phyloP scores from a whole-genome alignment of 2,113 vertebrate genomes.

The Pontoporia blainvillei region DNA sequence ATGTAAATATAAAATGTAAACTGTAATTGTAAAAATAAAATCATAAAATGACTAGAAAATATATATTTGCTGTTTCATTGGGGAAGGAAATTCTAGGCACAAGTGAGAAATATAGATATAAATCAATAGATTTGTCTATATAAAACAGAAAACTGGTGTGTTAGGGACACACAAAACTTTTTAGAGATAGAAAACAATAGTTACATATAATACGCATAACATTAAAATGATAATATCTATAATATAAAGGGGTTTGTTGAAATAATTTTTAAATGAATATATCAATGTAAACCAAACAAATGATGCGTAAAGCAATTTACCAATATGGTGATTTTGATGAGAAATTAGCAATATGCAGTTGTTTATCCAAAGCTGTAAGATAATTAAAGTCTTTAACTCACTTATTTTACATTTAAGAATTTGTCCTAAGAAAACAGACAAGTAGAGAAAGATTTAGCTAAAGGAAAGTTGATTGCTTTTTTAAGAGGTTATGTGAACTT shows the following conservation, averaged over 20 bases:
- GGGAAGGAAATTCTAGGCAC: not conserved
- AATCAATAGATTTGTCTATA: not conserved
- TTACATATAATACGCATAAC: not conserved
- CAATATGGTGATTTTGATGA: not conserved
- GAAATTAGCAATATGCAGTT: not conserved
- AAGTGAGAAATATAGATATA: not conserved
- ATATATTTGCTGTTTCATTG: not conserved
- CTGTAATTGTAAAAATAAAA: not conserved
- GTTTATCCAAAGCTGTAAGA: not conserved
- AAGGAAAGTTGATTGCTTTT: not conserved
- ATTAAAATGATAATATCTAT: not conserved
- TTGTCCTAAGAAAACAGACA: not conserved
- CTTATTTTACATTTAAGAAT: not conserved
- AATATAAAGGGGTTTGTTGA: not conserved
- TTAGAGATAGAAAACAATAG: not conserved
- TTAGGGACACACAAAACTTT: not conserved
- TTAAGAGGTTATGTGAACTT: not conserved
- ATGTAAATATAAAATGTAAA: conserved; percentile 1
- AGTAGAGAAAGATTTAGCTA: not conserved
- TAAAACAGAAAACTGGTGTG: not conserved
- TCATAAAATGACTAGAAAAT: not conserved
- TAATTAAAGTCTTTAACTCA: not conserved
- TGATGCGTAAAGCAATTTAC: not conserved
- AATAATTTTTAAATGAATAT: not conserved
- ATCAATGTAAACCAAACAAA: not conserved